Evolutionary conservation across 2,797 vertebrate species (phyloP), one percentile per base, ranked within the genome.

Genomic region (Jordanella pulchra): DNA sequence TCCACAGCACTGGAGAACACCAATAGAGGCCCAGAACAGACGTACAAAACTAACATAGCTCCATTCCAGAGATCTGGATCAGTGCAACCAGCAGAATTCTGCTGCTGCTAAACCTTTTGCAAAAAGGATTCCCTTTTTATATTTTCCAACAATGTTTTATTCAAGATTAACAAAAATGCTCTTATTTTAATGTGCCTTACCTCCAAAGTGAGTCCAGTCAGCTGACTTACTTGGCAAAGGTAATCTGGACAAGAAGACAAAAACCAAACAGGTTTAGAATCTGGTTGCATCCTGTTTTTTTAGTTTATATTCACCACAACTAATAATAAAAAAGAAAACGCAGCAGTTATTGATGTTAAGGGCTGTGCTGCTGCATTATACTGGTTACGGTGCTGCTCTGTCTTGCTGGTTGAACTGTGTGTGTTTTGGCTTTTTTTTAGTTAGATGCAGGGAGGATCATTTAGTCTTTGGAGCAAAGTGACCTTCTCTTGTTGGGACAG

Each of bases 191-290:
- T 80, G 81, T 77, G 87, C 69, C 89, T 96, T 96, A 99, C 98
- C 98, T 97, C 98, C 98, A 93, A 99, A 99, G 92, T 99, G 98
- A 80, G 97, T 99, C 98, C 98, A 99, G 94, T 99, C 98, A 86
- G 97, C 97, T 89, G 97, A 98, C 93, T 98, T 98, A 94, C 97
- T 98, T 93, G 97, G 97, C 95, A 99, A 95, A 89, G 98, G 96
- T 93, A 98, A 95, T 91, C 97, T 99, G 94, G 76, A 86, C 88
- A 77, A 80, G 30, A 79, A 32, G 61, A 56, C 63, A 21, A 0
- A 23, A 54, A 23, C 56, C 25, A 35, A 47, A 58, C 21, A 63
- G 53, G 68, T 82, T 53, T 25, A 25, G 23, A 53, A 25, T 53
- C 12, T 25, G 51, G 3, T 53, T 11, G 3, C n/a, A 25, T 53